Conservation (phyloP, 1,140 invertebrate species). For the Tetramorium alpestre region DNA sequence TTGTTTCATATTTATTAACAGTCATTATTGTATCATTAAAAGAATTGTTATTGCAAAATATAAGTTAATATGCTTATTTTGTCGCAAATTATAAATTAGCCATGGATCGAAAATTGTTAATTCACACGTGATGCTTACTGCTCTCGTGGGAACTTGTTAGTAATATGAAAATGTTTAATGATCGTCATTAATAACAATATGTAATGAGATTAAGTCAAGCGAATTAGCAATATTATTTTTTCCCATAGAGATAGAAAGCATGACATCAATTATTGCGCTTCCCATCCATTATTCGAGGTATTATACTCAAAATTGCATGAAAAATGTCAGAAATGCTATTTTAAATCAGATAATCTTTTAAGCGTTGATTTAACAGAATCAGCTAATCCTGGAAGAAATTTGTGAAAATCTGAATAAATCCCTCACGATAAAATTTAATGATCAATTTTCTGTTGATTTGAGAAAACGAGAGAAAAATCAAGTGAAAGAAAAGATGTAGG, state of each 20-base stretch:
- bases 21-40: background rate
- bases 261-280: background rate
- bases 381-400: slow-evolving; percentile 60
- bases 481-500: background rate
- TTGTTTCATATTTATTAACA: background rate
- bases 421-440: no score
- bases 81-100: slow-evolving; percentile 37
- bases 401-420: no score
- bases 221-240: background rate
- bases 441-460: no score
- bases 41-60: background rate
- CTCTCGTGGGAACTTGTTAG: slow-evolving; percentile 28
- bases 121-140: slow-evolving; percentile 28
- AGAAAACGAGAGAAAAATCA: background rate
- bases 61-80: background rate
- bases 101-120: slow-evolving; percentile 29
- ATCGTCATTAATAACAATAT: slow-evolving; percentile 33
- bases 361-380: slow-evolving; percentile 20
- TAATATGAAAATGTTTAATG: slow-evolving; percentile 49
- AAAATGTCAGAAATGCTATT: slow-evolving; percentile 21
- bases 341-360: slow-evolving; percentile 69
- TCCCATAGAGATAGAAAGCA: background rate
- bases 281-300: background rate
- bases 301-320: background rate
- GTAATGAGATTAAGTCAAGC: background rate